A percentile compares a stretch with the other conserved stretches of the same genome.
phyloP scores from a whole-genome alignment of 2,113 vertebrate species.

The Ochotona princeps region DNA sequence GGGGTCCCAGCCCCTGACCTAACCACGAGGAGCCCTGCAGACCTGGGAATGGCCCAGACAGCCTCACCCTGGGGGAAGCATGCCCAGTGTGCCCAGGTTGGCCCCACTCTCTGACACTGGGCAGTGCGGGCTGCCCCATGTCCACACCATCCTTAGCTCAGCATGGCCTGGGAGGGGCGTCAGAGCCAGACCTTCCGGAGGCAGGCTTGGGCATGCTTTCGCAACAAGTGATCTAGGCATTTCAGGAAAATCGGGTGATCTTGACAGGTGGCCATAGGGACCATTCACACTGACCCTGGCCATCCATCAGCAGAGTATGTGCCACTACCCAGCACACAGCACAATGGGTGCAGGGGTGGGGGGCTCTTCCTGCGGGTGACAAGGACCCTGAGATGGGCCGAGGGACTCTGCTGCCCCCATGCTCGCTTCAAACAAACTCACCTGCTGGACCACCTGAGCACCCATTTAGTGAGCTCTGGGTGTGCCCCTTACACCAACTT shows the following conservation, averaged over 20 bases:
- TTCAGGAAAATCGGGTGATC: neutral
- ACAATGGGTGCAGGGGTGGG: rapidly evolving
- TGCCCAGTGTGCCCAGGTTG: neutral
- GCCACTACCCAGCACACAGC: neutral
- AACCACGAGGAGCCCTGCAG: neutral
- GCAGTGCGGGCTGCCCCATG: neutral
- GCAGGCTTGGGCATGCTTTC: neutral
- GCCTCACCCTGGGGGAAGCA: rapidly evolving
- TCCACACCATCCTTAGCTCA: no score
- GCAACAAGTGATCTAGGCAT: neutral
- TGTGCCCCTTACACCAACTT: neutral
- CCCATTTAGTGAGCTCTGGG: no score
- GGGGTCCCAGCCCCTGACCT: neutral
- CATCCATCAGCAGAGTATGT: rapidly evolving
- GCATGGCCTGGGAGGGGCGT: no score
- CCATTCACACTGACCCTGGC: no score
- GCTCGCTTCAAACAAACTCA: neutral
- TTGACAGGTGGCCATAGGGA: neutral
- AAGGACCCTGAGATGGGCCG: neutral
- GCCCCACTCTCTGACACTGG: neutral
- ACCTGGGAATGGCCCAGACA: rapidly evolving
- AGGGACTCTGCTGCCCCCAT: rapidly evolving
- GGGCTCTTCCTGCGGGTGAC: neutral
- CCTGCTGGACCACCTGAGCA: neutral
- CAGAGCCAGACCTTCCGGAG: neutral